phyloP scores from a whole-genome alignment of 2,113 vertebrate species.

The Gadus macrocephalus region DNA sequence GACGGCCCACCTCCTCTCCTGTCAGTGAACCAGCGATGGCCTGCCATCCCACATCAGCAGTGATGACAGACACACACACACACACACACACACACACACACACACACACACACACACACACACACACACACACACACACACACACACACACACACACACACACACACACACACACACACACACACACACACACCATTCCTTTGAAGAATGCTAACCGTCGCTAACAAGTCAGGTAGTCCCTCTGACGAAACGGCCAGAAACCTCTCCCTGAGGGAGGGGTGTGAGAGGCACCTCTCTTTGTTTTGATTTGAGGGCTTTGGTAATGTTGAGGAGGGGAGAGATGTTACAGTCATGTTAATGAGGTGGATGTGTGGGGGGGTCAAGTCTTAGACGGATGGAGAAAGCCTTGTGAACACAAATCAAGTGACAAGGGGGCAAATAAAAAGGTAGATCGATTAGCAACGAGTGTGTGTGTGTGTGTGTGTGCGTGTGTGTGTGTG shows the following conservation, averaged over 20 bases:
- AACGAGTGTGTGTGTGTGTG: background rate
- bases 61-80: constrained; percentile 24
- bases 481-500: constrained; percentile 25
- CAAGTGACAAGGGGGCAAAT: constrained; percentile 14
- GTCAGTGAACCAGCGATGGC: constrained; percentile 25
- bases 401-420: background rate
- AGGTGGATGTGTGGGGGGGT: constrained; percentile 21
- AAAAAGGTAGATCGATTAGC: background rate
- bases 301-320: constrained; percentile 26
- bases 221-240: constrained; percentile 68
- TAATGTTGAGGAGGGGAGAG: constrained; percentile 34
- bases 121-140: too few species aligned
- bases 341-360: constrained; percentile 10
- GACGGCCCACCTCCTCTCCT: constrained; percentile 14
- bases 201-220: constrained; percentile 58
- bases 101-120: too few species aligned
- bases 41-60: constrained; percentile 50
- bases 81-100: constrained; percentile 1
- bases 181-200: too few species aligned
- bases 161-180: too few species aligned
- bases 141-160: background rate
- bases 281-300: constrained; percentile 32
- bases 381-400: constrained; percentile 15
- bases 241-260: constrained; percentile 67
- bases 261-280: constrained; percentile 50